Conservation (phyloP, 2,797 vertebrate genomes). For the Merluccius polli region DNA sequence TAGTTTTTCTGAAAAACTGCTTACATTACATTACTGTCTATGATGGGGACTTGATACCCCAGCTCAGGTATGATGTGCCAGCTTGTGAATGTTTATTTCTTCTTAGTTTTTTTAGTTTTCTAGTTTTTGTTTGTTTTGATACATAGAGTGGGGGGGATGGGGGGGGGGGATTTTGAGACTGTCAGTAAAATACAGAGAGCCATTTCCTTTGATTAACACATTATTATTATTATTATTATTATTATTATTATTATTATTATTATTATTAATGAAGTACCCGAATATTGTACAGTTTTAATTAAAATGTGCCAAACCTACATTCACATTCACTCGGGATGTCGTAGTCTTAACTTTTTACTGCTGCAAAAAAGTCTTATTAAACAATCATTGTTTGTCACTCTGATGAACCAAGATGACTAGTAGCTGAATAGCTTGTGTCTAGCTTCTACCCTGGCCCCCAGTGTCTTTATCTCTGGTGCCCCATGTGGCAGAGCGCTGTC, state of each 20-base stretch:
- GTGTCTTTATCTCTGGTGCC: not conserved
- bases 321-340: conserved; percentile 67
- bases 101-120: not conserved
- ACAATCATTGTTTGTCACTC: conserved; percentile 72
- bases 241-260: conserved; percentile 54
- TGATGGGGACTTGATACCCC: conserved; percentile 86
- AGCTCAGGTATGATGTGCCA: conserved; percentile 99
- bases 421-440: not conserved
- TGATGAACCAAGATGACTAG: not conserved
- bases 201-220: conserved; percentile 41
- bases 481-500: not conserved
- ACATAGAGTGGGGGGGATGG: conserved; percentile 33
- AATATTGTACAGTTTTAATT: conserved; percentile 76
- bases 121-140: conserved; percentile 59
- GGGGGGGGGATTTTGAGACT: conserved; percentile 49
- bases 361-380: conserved; percentile 87
- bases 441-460: not conserved
- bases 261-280: conserved; percentile 56
- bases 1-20: conserved; percentile 77
- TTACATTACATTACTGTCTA: conserved; percentile 91
- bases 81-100: conserved; percentile 94
- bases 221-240: conserved; percentile 50
- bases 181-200: conserved; percentile 53
- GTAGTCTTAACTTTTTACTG: conserved; percentile 80
- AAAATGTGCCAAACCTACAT: conserved; percentile 91